Conservation (phyloP, 37 sponge, comb jelly and placozoan genomes). For the Cliona cf. orientalis region DNA sequence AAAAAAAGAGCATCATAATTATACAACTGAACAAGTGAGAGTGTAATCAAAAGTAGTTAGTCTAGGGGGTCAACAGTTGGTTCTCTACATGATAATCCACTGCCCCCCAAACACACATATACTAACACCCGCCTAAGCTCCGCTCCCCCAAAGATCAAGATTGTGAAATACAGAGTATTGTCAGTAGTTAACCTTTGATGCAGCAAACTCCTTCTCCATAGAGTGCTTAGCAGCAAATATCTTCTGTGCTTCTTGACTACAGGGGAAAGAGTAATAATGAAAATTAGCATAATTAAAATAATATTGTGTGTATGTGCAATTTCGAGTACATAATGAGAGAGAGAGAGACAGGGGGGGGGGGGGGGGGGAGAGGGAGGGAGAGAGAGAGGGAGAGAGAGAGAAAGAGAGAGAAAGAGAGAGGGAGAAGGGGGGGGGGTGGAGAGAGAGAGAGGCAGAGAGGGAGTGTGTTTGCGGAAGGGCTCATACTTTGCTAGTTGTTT, state of each 20-base stretch:
- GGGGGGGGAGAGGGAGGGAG: background rate
- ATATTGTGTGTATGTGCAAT: no score
- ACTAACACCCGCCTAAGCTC: background rate
- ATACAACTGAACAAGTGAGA: no score
- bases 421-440: no score
- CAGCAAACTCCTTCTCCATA: conserved; percentile 64
- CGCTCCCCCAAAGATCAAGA: background rate
- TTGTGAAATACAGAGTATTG: background rate
- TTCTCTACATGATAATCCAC: no score
- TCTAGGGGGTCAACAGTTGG: no score
- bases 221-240: conserved; percentile 83
- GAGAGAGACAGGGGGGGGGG: background rate
- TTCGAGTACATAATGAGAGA: no score
- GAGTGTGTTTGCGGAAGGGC: background rate
- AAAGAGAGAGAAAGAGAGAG: no score
- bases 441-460: no score
- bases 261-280: conserved; percentile 1
- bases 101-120: background rate
- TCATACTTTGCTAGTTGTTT: conserved; percentile 84
- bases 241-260: conserved; percentile 87
- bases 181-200: conserved; percentile 53
- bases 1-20: background rate
- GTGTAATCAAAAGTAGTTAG: no score
- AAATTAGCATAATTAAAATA: no score
- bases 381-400: conserved; percentile 16